These are phyloP conservation scores for Mythimna vitellina DNA, from an alignment of 2,888 invertebrate genomes.

Conservation along the genomic window DNA sequence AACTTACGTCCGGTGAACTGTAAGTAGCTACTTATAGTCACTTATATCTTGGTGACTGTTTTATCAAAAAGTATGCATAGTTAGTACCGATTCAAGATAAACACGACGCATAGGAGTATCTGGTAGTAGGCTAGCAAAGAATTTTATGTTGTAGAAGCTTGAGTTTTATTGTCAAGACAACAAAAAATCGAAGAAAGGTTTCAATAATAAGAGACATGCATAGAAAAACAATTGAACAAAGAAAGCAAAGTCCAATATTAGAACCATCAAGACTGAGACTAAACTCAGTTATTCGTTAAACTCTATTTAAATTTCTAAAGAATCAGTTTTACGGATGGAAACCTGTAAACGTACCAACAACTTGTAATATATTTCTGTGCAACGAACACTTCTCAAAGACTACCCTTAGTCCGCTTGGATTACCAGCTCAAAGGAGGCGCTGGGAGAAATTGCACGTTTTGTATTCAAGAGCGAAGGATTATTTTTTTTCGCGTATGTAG, in stretches of 20 bases:
- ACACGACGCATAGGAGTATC: not conserved
- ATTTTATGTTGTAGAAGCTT: not conserved
- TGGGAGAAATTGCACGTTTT: slow-evolving; percentile 21
- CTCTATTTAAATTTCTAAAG: slow-evolving; percentile 6
- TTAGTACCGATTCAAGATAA: not conserved
- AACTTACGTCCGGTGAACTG: not conserved
- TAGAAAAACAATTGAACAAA: not conserved
- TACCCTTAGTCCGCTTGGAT: slow-evolving; percentile 26
- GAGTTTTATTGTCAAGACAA: not conserved
- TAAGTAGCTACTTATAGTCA: too few relatives aligned
- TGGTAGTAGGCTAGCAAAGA: not conserved
- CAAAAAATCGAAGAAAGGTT: not conserved
- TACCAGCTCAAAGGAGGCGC: slow-evolving; percentile 43
- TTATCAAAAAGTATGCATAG: not conserved
- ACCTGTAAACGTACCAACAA: slow-evolving; percentile 16
- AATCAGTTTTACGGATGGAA: slow-evolving; percentile 13
- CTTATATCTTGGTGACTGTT: not conserved
- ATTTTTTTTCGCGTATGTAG: slow-evolving; percentile 19
- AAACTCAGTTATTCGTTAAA: not conserved
- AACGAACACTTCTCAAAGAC: slow-evolving; percentile 37
- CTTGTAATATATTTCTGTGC: slow-evolving; percentile 20
- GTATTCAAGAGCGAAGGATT: slow-evolving; percentile 34
- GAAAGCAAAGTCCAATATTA: too few relatives aligned
- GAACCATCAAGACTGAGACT: not conserved
- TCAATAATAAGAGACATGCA: too few relatives aligned